Evolutionary conservation across 2,113 vertebrate species (phyloP).

Genomic region (Meriones unguiculatus): DNA sequence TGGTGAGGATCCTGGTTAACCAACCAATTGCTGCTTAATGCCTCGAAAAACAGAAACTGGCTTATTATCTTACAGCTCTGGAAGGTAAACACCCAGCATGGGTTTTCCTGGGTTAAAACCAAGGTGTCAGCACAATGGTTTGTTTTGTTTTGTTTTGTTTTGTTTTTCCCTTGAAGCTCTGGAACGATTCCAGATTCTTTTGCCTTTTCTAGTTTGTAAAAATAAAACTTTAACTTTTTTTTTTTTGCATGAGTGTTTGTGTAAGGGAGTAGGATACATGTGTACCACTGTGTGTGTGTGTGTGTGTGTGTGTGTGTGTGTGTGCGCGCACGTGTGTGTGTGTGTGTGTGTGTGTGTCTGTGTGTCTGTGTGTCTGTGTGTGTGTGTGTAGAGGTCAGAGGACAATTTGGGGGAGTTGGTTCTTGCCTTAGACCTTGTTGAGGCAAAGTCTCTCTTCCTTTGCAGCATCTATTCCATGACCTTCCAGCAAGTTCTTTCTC

Average conservation of each 20-base stretch:
- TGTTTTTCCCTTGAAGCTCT: not conserved
- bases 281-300: not conserved
- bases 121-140: not conserved
- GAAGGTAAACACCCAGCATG: not conserved
- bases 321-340: no score
- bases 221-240: not conserved
- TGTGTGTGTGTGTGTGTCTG: not conserved
- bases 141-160: no score
- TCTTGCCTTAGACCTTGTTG: not conserved
- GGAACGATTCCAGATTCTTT: not conserved
- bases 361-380: not conserved
- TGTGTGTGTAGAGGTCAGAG: not conserved
- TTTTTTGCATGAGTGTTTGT: not conserved
- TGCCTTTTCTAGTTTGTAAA: not conserved
- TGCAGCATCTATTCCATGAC: not conserved
- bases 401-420: not conserved
- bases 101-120: not conserved
- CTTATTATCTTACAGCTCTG: not conserved
- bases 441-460: not conserved
- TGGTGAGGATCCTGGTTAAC: not conserved
- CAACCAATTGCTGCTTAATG: not conserved
- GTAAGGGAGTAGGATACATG: not conserved
- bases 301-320: no score
- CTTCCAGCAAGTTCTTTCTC: not conserved
- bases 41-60: not conserved